Conservation (phyloP, 2,797 vertebrate genomes). For the Simalia tracyae region DNA sequence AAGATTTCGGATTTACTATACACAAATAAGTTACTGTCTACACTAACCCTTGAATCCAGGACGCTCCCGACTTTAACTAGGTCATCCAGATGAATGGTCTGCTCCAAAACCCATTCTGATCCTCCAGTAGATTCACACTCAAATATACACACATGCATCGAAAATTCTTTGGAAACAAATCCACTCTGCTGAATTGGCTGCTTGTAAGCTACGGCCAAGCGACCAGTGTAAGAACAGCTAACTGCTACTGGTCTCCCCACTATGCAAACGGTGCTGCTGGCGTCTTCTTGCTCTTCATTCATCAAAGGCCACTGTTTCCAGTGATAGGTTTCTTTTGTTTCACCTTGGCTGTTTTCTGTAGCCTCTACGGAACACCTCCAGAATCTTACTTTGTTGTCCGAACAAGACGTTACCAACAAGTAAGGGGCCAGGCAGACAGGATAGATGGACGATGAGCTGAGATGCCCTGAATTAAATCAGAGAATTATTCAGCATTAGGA, state of each 20-base stretch:
- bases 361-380: slow-evolving; percentile 89
- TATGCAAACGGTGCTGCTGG: slow-evolving; percentile 88
- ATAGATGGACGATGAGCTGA: slow-evolving; percentile 98
- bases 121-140: slow-evolving; percentile 98
- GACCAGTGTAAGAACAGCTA: slow-evolving; percentile 96
- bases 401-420: slow-evolving; percentile 94
- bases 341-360: slow-evolving; percentile 58
- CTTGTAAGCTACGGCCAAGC: slow-evolving; percentile 95
- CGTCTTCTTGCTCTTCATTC: slow-evolving; percentile 90
- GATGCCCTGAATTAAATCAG: slow-evolving; percentile 80
- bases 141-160: slow-evolving; percentile 97
- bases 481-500: slow-evolving; percentile 6
- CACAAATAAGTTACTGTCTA: slow-evolving; percentile 97
- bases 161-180: slow-evolving; percentile 88
- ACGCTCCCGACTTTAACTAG: slow-evolving; percentile 85
- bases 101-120: slow-evolving; percentile 97
- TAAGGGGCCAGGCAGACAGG: slow-evolving; percentile 98
- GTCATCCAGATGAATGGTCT: slow-evolving; percentile 95
- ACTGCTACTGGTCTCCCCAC: slow-evolving; percentile 92
- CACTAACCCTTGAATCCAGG: slow-evolving; percentile 92
- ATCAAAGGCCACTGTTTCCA: slow-evolving; percentile 95
- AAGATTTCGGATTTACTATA: slow-evolving; percentile 95
- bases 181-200: slow-evolving; percentile 82
- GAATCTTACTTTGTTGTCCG: slow-evolving; percentile 92
- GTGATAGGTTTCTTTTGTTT: slow-evolving; percentile 75